Evolutionary conservation across 1,140 invertebrate genomes (phyloP).

Genomic region (Euschistus heros): DNA sequence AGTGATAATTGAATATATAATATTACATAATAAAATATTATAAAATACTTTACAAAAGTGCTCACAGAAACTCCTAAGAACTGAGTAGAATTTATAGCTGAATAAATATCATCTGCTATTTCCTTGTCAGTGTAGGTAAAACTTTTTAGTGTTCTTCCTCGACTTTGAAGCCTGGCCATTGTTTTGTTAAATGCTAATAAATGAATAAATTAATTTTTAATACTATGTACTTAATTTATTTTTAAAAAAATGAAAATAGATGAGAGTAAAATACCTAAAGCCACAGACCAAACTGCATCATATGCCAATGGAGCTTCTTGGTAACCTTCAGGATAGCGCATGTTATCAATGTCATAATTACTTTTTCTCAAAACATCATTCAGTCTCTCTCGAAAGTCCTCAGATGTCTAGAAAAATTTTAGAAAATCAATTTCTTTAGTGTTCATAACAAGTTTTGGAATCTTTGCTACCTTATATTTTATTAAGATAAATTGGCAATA

Average conservation of each 20-base stretch:
- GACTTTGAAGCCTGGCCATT: constrained; percentile 69
- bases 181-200: constrained; percentile 86
- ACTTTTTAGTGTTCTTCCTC: constrained; percentile 76
- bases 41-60: not conserved
- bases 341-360: constrained; percentile 70
- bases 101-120: constrained; percentile 90
- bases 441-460: too few species aligned
- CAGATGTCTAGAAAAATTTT: constrained; percentile 43
- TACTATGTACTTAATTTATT: not conserved
- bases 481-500: too few species aligned
- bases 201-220: constrained; percentile 11
- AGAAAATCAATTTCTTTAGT: too few species aligned
- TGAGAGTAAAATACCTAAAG: constrained; percentile 52
- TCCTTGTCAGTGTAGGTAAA: constrained; percentile 96
- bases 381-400: constrained; percentile 50
- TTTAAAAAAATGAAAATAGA: not conserved
- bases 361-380: constrained; percentile 64
- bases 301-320: constrained; percentile 97
- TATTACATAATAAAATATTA: not conserved
- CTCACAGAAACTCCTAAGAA: constrained; percentile 95
- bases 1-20: not conserved
- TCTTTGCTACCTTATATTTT: too few species aligned
- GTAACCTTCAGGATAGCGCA: constrained; percentile 83
- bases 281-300: constrained; percentile 97
- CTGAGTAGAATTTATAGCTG: constrained; percentile 92